Base-by-base conservation (phyloP, 2,888 invertebrate genomes). In the Pseudolycoriella hygida region DNA sequence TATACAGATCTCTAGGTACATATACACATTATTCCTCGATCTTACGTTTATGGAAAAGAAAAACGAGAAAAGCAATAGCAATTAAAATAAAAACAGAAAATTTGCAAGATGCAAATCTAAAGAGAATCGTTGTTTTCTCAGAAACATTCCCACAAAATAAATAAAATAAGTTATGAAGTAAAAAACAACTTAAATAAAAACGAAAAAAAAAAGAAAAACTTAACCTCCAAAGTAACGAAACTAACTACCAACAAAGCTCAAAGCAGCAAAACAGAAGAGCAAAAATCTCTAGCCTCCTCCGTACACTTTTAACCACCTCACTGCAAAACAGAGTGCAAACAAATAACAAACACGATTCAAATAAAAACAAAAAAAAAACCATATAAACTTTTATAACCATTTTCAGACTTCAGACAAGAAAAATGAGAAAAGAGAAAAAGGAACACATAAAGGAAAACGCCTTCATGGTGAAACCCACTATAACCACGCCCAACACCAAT, bases 71-170 rank as follows among this genome's bases (percentile, higher is more conserved):
- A 39, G 39, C 39, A 39, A 39, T 39, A 39, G 39, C 39, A 39
- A 39, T 39, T 39, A 39, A 39, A 39, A 39, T 40, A 40, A 40
- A 40, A 40, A 18, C 18, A 40, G 40, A 19, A 40, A 40, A 40
- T 39, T 39, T 39, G 39, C 39, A 40, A 40, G 40, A 40, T 40
- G 40, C 40, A 40, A 40, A 40, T 40, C 40, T 40, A n/a, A 12
- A 40, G 18, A 40, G 40, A 40, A 40, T 40, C 6, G 40, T 18
- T 40, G 40, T 40, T 17, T 40, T 40, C 40, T 40, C 18, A 40
- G 40, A 40, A 40, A 40, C 40, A 40, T 40, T 40, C 40, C 40
- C 40, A 40, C 40, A 40, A 40, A 17, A 40, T 40, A 40, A 18
- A 40, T 40, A 40, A 18, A 40, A 18, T 17, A 17, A 40, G 19